Evolutionary conservation across 2,888 invertebrate genomes (phyloP), one percentile per base, ranked within the genome.

Genomic region (Vandiemenella viatica): DNA sequence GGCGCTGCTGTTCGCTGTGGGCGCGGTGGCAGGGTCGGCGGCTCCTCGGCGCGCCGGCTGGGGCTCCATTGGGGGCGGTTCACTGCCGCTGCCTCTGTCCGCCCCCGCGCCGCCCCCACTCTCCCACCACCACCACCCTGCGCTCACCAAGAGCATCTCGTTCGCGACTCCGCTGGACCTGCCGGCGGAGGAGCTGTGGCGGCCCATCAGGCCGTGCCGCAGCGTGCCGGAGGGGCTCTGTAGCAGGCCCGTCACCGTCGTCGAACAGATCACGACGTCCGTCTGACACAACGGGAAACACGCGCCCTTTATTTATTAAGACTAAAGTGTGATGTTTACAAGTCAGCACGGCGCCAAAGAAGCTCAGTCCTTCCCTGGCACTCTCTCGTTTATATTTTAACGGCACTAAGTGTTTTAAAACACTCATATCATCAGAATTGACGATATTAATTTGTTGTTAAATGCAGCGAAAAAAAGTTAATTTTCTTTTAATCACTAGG

Each of bases 1-100:
- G 40, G 74, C 83, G 53, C 68, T 86, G 55, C 72, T 88, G 61
- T 87, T 87, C 66, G 79, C 87, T 58, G 83, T 87, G 32, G 83
- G 83, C 20, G 46, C 13, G 3, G 26, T 21, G 21, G 46, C 8
- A 4, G 18, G 10, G 8, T 17, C 6, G 45, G 26, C 15, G 38
- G 46, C 38, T 26, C 10, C 4, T 13, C 46, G 5, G n/a, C 40
- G 5, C 40, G 20, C 15, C 32, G 46, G 6, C 2, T 21, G 19
- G 19, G 40, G 10, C 38, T 19, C 21, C 37, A n/a, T 32, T 32
- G n/a, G n/a, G n/a, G n/a, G 38, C 38, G 38, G 48, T 13, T n/a
- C n/a, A n/a, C n/a, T n/a, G n/a, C n/a, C n/a, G n/a, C n/a, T n/a
- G n/a, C 32, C 32, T n/a, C 13, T 32, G 32, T 13, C 10, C 32